Conservation (phyloP, 2,797 vertebrate species). For the Eurystomus glaucurus region DNA sequence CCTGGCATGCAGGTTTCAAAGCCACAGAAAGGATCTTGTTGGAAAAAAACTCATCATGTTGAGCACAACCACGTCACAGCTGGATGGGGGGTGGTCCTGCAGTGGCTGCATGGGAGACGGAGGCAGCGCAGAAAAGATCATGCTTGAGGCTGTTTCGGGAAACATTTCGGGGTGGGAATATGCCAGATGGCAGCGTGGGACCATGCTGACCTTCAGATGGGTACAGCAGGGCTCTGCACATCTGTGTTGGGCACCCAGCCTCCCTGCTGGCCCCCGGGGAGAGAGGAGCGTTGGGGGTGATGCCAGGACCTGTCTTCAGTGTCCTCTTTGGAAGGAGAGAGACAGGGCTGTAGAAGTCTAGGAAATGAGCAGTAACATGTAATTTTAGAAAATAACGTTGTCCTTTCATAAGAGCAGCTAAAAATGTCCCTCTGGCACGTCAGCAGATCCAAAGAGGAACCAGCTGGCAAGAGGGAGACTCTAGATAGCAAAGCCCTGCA, state of each 20-base stretch:
- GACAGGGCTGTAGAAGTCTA: background rate
- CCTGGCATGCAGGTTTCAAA: background rate
- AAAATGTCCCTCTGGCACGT: slow-evolving; percentile 51
- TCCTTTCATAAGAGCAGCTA: slow-evolving; percentile 41
- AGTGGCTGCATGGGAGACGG: background rate
- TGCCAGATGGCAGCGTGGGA: slow-evolving; percentile 59
- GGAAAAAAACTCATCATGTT: background rate
- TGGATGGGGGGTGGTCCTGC: background rate
- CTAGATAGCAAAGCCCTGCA: background rate
- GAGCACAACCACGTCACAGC: background rate
- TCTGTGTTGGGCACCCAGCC: background rate
- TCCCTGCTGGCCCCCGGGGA: background rate
- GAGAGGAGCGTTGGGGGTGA: fast-evolving
- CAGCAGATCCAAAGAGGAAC: background rate
- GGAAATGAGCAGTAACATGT: background rate
- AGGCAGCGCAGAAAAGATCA: background rate
- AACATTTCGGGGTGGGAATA: background rate
- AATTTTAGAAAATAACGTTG: slow-evolving; percentile 25
- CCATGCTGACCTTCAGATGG: background rate
- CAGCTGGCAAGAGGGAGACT: background rate
- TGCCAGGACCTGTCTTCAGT: background rate
- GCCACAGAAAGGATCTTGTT: background rate
- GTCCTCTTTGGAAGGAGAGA: background rate
- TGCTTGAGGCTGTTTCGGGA: slow-evolving; percentile 23
- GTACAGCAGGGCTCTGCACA: background rate